Evolutionary conservation across 2,888 invertebrate genomes (phyloP).

Genomic region (Pseudeuparius sepicola): DNA sequence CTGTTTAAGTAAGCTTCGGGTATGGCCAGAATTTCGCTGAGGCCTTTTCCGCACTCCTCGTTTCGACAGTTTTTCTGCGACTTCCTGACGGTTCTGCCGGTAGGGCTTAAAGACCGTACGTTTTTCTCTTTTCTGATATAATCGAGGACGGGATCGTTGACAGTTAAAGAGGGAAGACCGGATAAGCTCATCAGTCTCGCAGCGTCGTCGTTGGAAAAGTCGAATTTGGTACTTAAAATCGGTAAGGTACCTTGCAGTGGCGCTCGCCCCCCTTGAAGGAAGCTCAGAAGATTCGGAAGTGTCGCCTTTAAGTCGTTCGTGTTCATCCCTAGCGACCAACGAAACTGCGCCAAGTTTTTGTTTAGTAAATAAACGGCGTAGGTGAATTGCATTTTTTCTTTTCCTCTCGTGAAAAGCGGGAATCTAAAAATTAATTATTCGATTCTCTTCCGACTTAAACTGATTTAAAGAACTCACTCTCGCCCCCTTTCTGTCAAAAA

Average conservation of each 20-base stretch:
- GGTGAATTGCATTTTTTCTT: conserved; percentile 69
- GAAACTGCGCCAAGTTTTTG: conserved; percentile 87
- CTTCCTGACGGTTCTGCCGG: conserved; percentile 12
- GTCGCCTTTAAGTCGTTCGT: conserved; percentile 69
- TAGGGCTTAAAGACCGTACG: conserved; percentile 23
- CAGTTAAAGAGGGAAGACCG: not conserved
- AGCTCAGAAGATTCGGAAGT: conserved; percentile 54
- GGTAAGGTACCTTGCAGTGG: no score
- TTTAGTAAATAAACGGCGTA: conserved; percentile 88
- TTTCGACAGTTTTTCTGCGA: conserved; percentile 17
- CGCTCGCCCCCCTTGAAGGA: conserved; percentile 27
- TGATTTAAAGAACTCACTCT: no score
- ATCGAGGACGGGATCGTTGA: not conserved
- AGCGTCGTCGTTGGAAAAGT: conserved; percentile 10
- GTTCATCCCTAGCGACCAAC: conserved; percentile 64
- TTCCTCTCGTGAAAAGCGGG: conserved; percentile 70
- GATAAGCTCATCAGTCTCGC: conserved; percentile 9
- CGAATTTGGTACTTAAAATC: no score
- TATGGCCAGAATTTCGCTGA: conserved; percentile 36
- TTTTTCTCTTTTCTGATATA: conserved; percentile 12
- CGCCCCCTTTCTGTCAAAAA: conserved; percentile 54
- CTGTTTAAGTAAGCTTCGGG: conserved; percentile 36
- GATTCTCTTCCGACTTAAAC: no score
- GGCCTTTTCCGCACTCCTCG: conserved; percentile 27
- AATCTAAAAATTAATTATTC: no score